A percentile compares a stretch with the other conserved stretches of the same genome.
These are phyloP conservation scores for Charaxes varanes DNA, from an alignment of 1,140 invertebrate species.

Conservation along the genomic window DNA sequence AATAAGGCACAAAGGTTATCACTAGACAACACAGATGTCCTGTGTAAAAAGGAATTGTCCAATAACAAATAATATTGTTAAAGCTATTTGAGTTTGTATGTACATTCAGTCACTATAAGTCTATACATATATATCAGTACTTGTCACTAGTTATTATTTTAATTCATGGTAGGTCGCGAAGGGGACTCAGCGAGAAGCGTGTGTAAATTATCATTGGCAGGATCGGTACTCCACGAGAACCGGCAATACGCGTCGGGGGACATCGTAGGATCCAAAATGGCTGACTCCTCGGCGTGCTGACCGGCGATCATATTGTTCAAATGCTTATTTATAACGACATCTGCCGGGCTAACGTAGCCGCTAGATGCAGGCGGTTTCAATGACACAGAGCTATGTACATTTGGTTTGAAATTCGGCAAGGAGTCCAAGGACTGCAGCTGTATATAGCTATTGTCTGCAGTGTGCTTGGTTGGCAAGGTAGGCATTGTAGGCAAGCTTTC, in stretches of 20 bases:
- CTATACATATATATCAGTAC: constrained; percentile 39
- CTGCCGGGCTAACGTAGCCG: constrained; percentile 53
- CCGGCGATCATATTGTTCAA: constrained; percentile 50
- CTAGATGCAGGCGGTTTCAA: constrained; percentile 41
- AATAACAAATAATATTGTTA: constrained; percentile 43
- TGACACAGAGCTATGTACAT: constrained; percentile 40
- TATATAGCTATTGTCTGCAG: constrained; percentile 53
- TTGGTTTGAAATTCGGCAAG: constrained; percentile 53
- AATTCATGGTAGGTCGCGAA: constrained; percentile 48
- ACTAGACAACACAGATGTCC: constrained; percentile 56
- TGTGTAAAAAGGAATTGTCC: constrained; percentile 48
- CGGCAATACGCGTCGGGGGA: constrained; percentile 69
- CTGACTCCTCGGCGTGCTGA: constrained; percentile 49
- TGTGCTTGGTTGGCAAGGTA: constrained; percentile 54
- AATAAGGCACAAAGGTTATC: constrained; percentile 72
- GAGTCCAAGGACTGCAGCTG: constrained; percentile 59
- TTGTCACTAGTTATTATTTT: constrained; percentile 42
- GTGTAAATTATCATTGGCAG: constrained; percentile 61
- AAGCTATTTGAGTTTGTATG: constrained; percentile 47
- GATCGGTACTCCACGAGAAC: constrained; percentile 67
- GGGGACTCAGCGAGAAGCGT: constrained; percentile 50
- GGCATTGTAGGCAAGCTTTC: constrained; percentile 63
- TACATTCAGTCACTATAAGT: constrained; percentile 49
- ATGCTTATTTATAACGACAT: constrained; percentile 61
- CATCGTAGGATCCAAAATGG: constrained; percentile 51